Evolutionary conservation across 2,888 invertebrate genomes (phyloP), one percentile per base, ranked within the genome.

Genomic region (Zygothrica quintamaculata): DNA sequence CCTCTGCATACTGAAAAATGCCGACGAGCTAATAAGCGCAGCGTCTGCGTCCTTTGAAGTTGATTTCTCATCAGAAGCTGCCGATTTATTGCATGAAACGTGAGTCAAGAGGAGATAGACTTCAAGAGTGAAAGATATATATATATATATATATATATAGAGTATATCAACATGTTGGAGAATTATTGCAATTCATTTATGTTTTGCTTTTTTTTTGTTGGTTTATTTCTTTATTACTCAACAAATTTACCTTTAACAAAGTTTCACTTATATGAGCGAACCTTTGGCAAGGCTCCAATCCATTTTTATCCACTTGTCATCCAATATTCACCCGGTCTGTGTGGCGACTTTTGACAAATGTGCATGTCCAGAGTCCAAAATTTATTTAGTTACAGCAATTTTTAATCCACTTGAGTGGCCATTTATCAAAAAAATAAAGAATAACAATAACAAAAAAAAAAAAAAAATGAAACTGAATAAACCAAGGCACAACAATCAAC

Each of bases 331-430:
- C 4, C 5, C 43, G 43, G 16, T 26, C 39, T 60, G 42, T 33
- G 34, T 12, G 44, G 65, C 46, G 33, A 52, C 61, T 51, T 57
- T 48, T 74, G 84, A 77, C 65, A 71, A 79, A 74, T 86, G 80
- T 65, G 40, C 57, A 61, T 58, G 66, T 69, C 64, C 48, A 53
- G 57, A 22, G 61, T 59, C 73, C 42, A 51, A 69, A 65, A 76
- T 84, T 80, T 78, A 77, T 84, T 69, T 66, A 82, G 76, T 71
- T 75, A 47, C 46, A 44, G 29, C 39, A 51, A 72, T 56, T 76
- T 90, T 89, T 88, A 90, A 90, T 90, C 88, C 89, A 86, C 82
- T 88, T 89, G 89, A 90, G 90, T 90, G 90, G 87, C 84, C 82
- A 90, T 90, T 90, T 89, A 82, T 90, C 90, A 90, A 65, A 34